Base-by-base conservation (phyloP, 1,140 invertebrate genomes). In the Centruroides sculpturatus region DNA sequence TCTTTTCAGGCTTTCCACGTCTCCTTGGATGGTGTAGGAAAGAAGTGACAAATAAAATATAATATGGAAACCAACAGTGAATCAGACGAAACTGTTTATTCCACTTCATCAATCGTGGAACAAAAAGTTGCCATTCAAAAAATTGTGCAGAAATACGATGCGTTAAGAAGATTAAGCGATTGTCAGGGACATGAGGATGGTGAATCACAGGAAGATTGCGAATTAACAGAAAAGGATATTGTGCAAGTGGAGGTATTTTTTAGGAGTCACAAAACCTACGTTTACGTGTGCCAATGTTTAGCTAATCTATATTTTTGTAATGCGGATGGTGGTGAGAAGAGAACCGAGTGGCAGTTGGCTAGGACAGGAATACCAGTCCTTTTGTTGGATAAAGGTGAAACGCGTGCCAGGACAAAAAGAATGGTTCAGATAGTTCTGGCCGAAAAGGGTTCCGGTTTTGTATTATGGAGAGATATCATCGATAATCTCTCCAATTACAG, bases 401-500 rank as follows among this genome's bases (percentile, higher is more conserved):
- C 85, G 1, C 74, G 81, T 59, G 83, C 86, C 7, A 73, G 87
- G 52, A 77, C 82, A 53, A 82, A 85, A 67, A 75, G 86, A 35
- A 80, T 81, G 36, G 83, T 92, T 5, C 83, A 85, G 61, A 81
- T 92, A 35, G 77, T 87, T 3, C 69, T 92, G 13, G 87, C 87
- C 1, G 89, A 92, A 73, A 79, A 85, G 55, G 87, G 87, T 3
- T 87, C 87, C 3, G 87, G 86, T 54, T 90, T 92, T 71, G 82
- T 84, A 36, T 72, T 92, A n/a, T 92, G 88, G 88, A 79, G 79
- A 58, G 88, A 92, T 71, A 82, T 82, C n/a, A 85, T 92, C 64
- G 87, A 82, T 64, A 79, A 81, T 67, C 69, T 81, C 49, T 77
- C 74, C 12, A 74, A 74, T 52, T 83, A 81, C 64, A 76, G 82